phyloP scores from a whole-genome alignment of 2,797 vertebrate genomes.

The Hoplostethus mediterraneus region DNA sequence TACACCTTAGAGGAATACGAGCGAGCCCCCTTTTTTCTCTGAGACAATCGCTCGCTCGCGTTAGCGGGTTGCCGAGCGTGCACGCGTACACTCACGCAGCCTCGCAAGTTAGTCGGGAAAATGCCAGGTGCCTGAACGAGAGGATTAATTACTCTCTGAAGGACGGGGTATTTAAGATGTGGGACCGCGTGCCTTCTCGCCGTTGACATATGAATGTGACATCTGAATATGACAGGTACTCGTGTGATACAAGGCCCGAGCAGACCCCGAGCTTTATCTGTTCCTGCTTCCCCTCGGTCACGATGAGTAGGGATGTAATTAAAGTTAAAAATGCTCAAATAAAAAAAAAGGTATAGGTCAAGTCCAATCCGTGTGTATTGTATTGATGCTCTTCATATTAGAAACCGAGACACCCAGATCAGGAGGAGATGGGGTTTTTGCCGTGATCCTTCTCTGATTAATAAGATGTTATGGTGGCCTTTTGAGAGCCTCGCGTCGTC shows the following conservation, averaged over 20 bases:
- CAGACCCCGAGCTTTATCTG: constrained; percentile 39
- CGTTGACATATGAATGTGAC: constrained; percentile 39
- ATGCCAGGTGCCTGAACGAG: constrained; percentile 61
- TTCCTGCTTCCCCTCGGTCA: neutral
- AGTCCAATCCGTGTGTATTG: constrained; percentile 34
- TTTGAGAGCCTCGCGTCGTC: constrained; percentile 4
- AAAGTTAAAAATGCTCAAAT: constrained; percentile 50
- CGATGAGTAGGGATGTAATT: constrained; percentile 65
- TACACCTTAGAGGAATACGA: constrained; percentile 46
- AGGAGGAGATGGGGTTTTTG: constrained; percentile 3
- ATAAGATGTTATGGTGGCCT: constrained; percentile 37
- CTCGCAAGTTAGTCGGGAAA: constrained; percentile 47
- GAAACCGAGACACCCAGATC: constrained; percentile 25
- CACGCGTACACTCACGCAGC: constrained; percentile 48
- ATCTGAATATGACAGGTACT: constrained; percentile 55
- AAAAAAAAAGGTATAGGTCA: constrained; percentile 55
- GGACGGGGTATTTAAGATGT: constrained; percentile 62
- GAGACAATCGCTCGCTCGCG: constrained; percentile 68
- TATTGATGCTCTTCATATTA: constrained; percentile 1
- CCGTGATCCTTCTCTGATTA: constrained; percentile 55
- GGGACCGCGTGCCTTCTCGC: constrained; percentile 43
- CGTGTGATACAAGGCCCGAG: constrained; percentile 30
- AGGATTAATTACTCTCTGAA: constrained; percentile 71
- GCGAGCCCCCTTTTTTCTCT: constrained; percentile 46
- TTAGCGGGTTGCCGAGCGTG: constrained; percentile 60